phyloP scores from a whole-genome alignment of 92 coral and sea anemone species.

The Blastomussa wellsi region DNA sequence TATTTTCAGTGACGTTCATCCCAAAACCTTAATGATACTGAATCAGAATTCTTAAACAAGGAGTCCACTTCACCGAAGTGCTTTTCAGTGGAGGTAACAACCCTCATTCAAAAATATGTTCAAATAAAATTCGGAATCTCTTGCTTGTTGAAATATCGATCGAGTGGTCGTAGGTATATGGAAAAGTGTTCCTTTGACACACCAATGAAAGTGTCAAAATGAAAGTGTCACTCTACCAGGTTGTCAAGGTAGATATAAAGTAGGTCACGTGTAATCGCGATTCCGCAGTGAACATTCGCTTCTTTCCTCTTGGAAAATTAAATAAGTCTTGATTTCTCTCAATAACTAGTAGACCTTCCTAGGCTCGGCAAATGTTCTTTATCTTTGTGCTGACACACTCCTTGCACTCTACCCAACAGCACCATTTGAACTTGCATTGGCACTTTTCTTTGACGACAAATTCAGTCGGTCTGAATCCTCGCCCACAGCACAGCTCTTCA shows the following conservation, averaged over 20 bases:
- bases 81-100: no score
- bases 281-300: background rate
- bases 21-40: background rate
- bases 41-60: no score
- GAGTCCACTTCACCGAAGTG: no score
- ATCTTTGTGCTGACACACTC: slow-evolving; percentile 6
- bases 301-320: background rate
- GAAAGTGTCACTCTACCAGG: background rate
- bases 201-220: background rate
- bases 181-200: background rate
- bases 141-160: background rate
- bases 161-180: background rate
- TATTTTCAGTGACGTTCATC: background rate
- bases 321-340: background rate
- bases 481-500: slow-evolving; percentile 70
- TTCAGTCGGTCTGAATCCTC: slow-evolving; percentile 66
- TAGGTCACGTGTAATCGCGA: background rate
- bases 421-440: slow-evolving; percentile 75
- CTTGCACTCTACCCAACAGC: slow-evolving; percentile 57
- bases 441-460: slow-evolving; percentile 50
- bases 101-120: no score
- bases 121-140: background rate
- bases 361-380: slow-evolving; percentile 33
- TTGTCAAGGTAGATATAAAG: background rate
- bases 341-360: background rate